Evolutionary conservation across 2,113 vertebrate genomes (phyloP).

Genomic region (Gallinago jamesoni): DNA sequence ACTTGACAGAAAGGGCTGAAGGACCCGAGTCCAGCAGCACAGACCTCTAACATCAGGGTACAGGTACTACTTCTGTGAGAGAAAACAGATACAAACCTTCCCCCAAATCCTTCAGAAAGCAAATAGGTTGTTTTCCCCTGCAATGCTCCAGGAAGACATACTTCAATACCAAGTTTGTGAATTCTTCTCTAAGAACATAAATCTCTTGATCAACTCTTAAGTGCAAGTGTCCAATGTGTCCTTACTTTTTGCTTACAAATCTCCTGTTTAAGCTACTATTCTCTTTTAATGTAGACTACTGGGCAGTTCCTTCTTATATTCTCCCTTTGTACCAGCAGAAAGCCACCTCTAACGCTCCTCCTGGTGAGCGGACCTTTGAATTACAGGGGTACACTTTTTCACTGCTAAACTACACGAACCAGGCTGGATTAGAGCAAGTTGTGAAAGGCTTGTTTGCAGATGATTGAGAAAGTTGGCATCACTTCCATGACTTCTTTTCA

Average conservation of each 20-base stretch:
- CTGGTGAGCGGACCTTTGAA: not conserved
- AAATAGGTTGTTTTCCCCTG: not conserved
- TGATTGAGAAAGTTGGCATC: not conserved
- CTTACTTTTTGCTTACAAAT: not conserved
- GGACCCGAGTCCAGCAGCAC: not conserved
- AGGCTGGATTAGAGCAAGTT: not conserved
- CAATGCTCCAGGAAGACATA: not conserved
- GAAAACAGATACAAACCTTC: not conserved
- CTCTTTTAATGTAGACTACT: not conserved
- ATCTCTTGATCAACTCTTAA: too few species aligned
- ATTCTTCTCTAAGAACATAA: too few species aligned
- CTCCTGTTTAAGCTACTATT: not conserved
- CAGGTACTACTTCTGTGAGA: not conserved
- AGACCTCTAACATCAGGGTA: not conserved
- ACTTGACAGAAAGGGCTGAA: not conserved
- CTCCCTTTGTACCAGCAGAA: not conserved
- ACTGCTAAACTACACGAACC: not conserved
- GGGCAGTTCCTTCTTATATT: not conserved
- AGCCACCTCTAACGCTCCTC: not conserved
- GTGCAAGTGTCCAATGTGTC: not conserved
- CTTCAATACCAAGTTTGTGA: too few species aligned
- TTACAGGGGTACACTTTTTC: not conserved
- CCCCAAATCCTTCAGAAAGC: not conserved
- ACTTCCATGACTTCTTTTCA: not conserved
- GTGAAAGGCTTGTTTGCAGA: fast-evolving